Base-by-base conservation (phyloP, 2,888 invertebrate genomes). In the Lasioglossum leucozonium region DNA sequence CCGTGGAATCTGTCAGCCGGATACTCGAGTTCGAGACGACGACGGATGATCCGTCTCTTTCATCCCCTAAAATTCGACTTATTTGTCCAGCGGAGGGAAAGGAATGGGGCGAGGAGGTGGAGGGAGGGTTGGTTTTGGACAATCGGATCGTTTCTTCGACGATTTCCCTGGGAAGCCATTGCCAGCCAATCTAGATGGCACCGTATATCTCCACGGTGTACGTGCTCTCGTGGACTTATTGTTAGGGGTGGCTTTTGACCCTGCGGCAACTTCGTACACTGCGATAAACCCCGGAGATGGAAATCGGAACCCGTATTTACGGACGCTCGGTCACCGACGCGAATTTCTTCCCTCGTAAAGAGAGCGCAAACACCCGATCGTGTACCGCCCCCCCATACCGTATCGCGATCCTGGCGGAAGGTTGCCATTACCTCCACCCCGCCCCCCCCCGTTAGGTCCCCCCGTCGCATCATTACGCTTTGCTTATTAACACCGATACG, bases 281-380 rank as follows among this genome's bases (percentile, higher is more conserved):
- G 42, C 77, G 86, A 87, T 86, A 87, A 87, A 80, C 74, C 58
- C 74, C 75, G 84, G 76, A 84, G 86, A 87, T 86, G 87, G 83
- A 86, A 86, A 86, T 87, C 87, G 81, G 84, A 76, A 78, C 77
- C 82, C 79, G 85, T 86, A 86, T 86, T 86, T 85, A 86, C 79
- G 82, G 79, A 55, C 40, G 72, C 58, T 42, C 72, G 81, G 47
- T 75, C 81, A 44, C 62, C 34, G 22, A 55, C 72, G 75, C 47
- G 78, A 86, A 85, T 81, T 86, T 79, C 72, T 82, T 34, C 82
- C 73, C 65, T 67, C 73, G 75, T 73, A 79, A 85, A 83, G 74
- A 62, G 72, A 37, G 37, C 62, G n/a, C 65, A 30, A 26, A 71
- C 69, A 67, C 8, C 47, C 47, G 72, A 82, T 84, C 74, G 82